These are phyloP conservation scores for Euura lappo DNA, from an alignment of 1,140 invertebrate genomes.

Conservation along the genomic window DNA sequence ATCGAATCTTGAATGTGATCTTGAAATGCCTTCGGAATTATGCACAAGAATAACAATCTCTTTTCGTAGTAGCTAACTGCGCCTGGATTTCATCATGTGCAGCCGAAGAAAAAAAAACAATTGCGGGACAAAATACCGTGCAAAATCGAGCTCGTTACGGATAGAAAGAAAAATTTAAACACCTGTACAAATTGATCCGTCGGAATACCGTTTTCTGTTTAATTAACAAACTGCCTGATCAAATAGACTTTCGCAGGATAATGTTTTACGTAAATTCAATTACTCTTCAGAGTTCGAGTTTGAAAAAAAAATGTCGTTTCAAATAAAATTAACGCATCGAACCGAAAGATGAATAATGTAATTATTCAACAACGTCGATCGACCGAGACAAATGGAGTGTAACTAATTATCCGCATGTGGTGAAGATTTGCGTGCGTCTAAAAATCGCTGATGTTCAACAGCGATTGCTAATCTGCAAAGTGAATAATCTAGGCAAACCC, in stretches of 20 bases:
- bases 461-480: neutral
- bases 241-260: no score
- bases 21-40: slow-evolving; percentile 44
- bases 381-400: neutral
- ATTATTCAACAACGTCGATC: neutral
- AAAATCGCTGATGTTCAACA: neutral
- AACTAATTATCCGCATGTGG: neutral
- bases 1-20: slow-evolving; percentile 50
- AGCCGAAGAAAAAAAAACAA: no score
- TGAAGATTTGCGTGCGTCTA: neutral
- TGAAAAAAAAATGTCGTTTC: no score
- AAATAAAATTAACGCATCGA: neutral
- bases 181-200: no score
- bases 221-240: no score
- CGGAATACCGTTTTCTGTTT: no score
- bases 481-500: neutral
- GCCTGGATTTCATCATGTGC: neutral
- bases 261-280: no score
- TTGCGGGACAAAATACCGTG: no score
- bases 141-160: no score
- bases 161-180: no score
- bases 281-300: no score
- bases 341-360: neutral
- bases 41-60: slow-evolving; percentile 30
- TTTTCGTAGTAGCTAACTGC: neutral